A percentile compares a stretch with the other conserved stretches of the same genome.
Evolutionary conservation across 2,797 vertebrate species (phyloP).

Genomic region (Siniperca obscura): DNA sequence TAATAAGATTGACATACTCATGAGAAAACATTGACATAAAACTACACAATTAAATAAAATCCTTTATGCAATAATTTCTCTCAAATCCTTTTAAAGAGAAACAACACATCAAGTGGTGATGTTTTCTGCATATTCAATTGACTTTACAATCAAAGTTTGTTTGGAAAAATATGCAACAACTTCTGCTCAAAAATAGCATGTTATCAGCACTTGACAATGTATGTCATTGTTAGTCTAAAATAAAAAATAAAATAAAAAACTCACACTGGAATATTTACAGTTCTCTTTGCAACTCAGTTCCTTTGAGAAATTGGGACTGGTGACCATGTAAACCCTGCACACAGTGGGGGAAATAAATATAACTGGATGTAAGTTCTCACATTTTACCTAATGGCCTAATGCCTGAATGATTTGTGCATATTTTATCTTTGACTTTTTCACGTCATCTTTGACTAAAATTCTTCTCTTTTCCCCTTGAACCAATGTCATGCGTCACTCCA

Average conservation of each 20-base stretch:
- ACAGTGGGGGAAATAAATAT: conserved; percentile 74
- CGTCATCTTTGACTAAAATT: conserved; percentile 40
- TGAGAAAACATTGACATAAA: conserved; percentile 23
- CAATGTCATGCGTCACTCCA: conserved; percentile 75
- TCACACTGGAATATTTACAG: conserved; percentile 48
- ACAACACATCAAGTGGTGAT: conserved; percentile 63
- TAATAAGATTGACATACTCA: conserved; percentile 22
- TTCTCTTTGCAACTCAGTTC: conserved; percentile 55
- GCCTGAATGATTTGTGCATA: conserved; percentile 56
- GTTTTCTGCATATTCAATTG: conserved; percentile 64
- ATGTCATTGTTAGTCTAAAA: conserved; percentile 48
- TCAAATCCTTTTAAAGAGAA: conserved; percentile 73
- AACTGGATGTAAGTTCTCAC: conserved; percentile 41
- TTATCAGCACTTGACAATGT: conserved; percentile 58
- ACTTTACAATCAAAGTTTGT: conserved; percentile 57
- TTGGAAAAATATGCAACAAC: conserved; percentile 71
- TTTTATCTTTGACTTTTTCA: conserved; percentile 21
- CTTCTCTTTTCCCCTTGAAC: conserved; percentile 78
- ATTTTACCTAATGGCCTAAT: not conserved
- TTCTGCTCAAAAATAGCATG: conserved; percentile 66
- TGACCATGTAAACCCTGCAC: conserved; percentile 72
- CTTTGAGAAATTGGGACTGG: conserved; percentile 45
- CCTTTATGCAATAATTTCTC: conserved; percentile 54
- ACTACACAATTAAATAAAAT: conserved; percentile 60
- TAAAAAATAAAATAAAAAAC: no score